A percentile compares a stretch with the other conserved stretches of the same genome.
Evolutionary conservation across 1,140 invertebrate genomes (phyloP).

Genomic region (Apis florea): DNA sequence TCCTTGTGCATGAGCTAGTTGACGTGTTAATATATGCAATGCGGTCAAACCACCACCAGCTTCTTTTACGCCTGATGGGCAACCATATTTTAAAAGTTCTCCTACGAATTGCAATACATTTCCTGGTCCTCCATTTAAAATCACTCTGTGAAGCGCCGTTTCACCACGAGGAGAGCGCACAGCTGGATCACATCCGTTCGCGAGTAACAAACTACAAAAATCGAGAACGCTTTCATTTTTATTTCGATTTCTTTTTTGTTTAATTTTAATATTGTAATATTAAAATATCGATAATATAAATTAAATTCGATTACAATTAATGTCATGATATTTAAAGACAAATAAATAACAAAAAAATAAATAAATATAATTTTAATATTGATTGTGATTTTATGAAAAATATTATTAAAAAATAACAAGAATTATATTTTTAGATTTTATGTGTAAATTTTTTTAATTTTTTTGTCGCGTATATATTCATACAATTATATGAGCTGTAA

Average conservation of each 20-base stretch:
- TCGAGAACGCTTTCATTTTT: background rate
- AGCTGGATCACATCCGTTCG: conserved; percentile 75
- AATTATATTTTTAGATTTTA: background rate
- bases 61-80: conserved; percentile 75
- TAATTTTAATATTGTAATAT: too few relatives aligned
- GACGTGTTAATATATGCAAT: conserved; percentile 75
- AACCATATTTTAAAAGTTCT: conserved; percentile 72
- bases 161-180: conserved; percentile 76
- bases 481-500: background rate
- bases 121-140: conserved; percentile 70
- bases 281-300: background rate
- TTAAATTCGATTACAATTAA: background rate
- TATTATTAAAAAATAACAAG: background rate
- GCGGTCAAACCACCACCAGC: conserved; percentile 76
- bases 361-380: background rate
- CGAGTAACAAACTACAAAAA: conserved; percentile 67
- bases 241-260: background rate
- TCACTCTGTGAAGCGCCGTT: conserved; percentile 76
- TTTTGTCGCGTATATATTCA: background rate
- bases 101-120: conserved; percentile 71
- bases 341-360: too few relatives aligned
- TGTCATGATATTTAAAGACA: background rate
- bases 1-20: conserved; percentile 65
- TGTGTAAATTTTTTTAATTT: background rate
- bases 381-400: background rate